Evolutionary conservation across 2,888 invertebrate genomes (phyloP), one percentile per base, ranked within the genome.

Genomic region (Heliconius charithonia): DNA sequence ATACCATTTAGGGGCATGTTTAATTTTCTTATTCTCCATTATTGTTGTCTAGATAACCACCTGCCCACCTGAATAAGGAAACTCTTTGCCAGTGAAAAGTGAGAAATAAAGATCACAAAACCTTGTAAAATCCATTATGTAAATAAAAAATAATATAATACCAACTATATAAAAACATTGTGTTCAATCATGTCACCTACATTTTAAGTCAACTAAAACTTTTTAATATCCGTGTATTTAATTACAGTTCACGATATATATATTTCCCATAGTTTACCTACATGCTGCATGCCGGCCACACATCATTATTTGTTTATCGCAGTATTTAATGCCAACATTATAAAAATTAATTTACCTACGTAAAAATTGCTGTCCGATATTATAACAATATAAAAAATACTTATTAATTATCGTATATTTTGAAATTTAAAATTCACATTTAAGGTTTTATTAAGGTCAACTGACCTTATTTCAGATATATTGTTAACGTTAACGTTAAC

Each of bases 171-270:
- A 4, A 65, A 65, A 67, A 67, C 37, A 37, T 67, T n/a, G 6
- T n/a, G n/a, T 10, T 10, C 10, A 37, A 67, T 37, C 12, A 67
- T 29, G 19, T 72, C 56, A n/a, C 7, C 6, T 32, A 19, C 12
- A n/a, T 59, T 72, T 56, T 29, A 56, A 22, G 71, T 56, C 3
- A 72, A n/a, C 72, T 32, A n/a, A 32, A 59, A 69, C 13, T 59
- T 32, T 72, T 67, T 62, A 72, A 76, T 59, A 66, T 71, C 41
- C 74, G 56, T 67, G 29, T 27, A 67, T 66, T 66, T 51, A 69
- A 67, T 45, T 76, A 76, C 65, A 27, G 66, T 66, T 76, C 45
- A 67, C 51, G 66, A 67, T 66, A 75, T 32, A 32, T 32, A 32
- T 67, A 56, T 25, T 72, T 59, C 32, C 56, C 56, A 59, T 71